These are phyloP conservation scores for Trachelus tabidus DNA, from an alignment of 2,888 invertebrate species.

Conservation along the genomic window DNA sequence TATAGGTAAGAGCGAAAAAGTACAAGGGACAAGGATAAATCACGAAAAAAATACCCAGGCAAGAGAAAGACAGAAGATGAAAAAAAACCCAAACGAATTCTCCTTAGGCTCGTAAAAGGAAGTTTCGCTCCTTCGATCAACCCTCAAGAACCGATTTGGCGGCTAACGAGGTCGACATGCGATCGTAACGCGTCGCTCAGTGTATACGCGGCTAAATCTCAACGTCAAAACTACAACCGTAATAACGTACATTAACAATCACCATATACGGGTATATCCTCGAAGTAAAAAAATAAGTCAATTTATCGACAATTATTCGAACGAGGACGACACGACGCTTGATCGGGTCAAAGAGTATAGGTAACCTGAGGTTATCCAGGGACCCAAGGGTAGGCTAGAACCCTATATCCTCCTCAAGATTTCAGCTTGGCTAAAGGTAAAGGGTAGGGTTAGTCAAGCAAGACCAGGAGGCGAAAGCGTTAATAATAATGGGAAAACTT, in stretches of 20 bases:
- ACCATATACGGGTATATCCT: neutral
- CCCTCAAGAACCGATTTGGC: neutral
- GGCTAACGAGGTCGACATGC: neutral
- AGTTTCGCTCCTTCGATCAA: neutral
- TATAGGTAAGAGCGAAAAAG: conserved; percentile 18
- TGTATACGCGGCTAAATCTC: neutral
- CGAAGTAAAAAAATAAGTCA: neutral
- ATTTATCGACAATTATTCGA: too few species aligned
- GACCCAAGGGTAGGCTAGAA: neutral
- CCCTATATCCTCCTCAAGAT: neutral
- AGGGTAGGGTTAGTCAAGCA: neutral
- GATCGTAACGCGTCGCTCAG: neutral
- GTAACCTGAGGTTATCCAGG: neutral
- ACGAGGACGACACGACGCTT: too few species aligned
- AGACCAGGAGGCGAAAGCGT: conserved; percentile 37
- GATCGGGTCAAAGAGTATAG: neutral
- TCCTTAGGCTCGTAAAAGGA: neutral
- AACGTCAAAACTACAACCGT: neutral
- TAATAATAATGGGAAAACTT: conserved; percentile 63
- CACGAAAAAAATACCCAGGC: neutral
- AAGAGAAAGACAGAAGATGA: neutral
- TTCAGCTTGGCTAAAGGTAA: neutral
- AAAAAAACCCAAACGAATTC: neutral
- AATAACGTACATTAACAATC: neutral
- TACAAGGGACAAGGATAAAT: conserved; percentile 37